These are phyloP conservation scores for Chrysochloris asiatica DNA, from an alignment of 2,113 vertebrate genomes.

Conservation along the genomic window DNA sequence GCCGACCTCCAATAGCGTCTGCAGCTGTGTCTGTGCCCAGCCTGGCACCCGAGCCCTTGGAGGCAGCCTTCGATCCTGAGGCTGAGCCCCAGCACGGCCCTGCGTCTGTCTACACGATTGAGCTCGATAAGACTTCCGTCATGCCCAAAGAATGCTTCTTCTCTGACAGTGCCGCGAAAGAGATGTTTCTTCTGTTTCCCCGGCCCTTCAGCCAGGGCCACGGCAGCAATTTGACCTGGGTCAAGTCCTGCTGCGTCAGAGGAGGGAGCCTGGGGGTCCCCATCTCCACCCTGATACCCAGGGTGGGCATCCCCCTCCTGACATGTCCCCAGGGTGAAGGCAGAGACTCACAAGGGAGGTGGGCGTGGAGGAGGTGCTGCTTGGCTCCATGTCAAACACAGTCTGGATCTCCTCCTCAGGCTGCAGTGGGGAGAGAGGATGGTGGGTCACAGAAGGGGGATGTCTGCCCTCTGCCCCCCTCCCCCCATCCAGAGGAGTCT, in stretches of 20 bases:
- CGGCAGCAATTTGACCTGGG: conserved; percentile 69
- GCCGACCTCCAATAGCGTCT: conserved; percentile 45
- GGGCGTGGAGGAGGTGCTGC: conserved; percentile 90
- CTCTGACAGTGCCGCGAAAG: background rate
- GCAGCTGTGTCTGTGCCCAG: conserved; percentile 49
- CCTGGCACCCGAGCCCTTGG: conserved; percentile 47
- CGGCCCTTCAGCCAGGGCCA: conserved; percentile 72
- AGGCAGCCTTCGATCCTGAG: conserved; percentile 53
- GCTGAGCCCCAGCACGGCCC: conserved; percentile 39
- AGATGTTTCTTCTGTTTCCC: conserved; percentile 6
- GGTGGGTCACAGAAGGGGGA: background rate
- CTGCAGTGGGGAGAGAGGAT: conserved; percentile 76
- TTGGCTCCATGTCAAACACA: conserved; percentile 90
- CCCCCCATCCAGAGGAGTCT: background rate
- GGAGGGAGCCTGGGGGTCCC: background rate
- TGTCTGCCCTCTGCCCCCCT: background rate
- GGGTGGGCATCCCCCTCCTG: background rate
- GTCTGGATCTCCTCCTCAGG: conserved; percentile 91
- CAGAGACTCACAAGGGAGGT: conserved; percentile 92
- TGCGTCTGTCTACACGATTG: conserved; percentile 59
- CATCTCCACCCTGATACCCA: conserved; percentile 18
- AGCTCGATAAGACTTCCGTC: background rate
- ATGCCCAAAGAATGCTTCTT: conserved; percentile 45
- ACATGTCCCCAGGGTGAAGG: background rate
- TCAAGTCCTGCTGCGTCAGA: conserved; percentile 71